phyloP scores from a whole-genome alignment of 1,140 invertebrate genomes.

The Drosophila sucinea region DNA sequence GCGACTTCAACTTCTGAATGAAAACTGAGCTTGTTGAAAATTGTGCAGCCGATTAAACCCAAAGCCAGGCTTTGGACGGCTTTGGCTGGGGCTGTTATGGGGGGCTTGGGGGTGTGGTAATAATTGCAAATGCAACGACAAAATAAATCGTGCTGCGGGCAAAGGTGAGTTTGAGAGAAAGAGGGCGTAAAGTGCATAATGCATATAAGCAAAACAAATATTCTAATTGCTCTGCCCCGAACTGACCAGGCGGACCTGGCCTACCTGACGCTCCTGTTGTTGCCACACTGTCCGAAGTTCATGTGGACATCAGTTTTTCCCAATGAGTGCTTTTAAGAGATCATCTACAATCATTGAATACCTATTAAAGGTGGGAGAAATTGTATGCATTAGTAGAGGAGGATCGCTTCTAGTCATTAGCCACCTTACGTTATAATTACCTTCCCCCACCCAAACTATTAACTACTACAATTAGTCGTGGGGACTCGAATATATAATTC shows the following conservation, averaged over 20 bases:
- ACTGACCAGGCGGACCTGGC: neutral
- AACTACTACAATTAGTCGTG: neutral
- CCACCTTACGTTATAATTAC: neutral
- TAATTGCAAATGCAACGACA: constrained; percentile 45
- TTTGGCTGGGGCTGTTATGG: constrained; percentile 38
- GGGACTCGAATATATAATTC: neutral
- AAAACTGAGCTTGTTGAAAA: constrained; percentile 63
- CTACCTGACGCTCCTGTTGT: constrained; percentile 47
- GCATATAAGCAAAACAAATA: constrained; percentile 31
- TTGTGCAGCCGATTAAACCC: constrained; percentile 65
- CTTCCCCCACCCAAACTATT: neutral
- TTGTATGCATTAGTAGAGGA: neutral
- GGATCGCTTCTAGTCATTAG: neutral
- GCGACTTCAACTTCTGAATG: constrained; percentile 76
- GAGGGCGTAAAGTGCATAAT: constrained; percentile 39
- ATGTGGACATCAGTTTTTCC: constrained; percentile 30
- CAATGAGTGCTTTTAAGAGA: constrained; percentile 7
- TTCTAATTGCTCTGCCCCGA: constrained; percentile 39
- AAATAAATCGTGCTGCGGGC: constrained; percentile 46
- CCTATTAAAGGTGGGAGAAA: neutral
- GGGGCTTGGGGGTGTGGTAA: neutral
- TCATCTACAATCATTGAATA: neutral
- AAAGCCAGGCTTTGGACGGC: constrained; percentile 52
- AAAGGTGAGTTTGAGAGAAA: constrained; percentile 1
- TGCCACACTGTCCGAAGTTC: constrained; percentile 35